Base-by-base conservation (phyloP, 1,140 invertebrate genomes). In the Trachymyrmex cornetzi region DNA sequence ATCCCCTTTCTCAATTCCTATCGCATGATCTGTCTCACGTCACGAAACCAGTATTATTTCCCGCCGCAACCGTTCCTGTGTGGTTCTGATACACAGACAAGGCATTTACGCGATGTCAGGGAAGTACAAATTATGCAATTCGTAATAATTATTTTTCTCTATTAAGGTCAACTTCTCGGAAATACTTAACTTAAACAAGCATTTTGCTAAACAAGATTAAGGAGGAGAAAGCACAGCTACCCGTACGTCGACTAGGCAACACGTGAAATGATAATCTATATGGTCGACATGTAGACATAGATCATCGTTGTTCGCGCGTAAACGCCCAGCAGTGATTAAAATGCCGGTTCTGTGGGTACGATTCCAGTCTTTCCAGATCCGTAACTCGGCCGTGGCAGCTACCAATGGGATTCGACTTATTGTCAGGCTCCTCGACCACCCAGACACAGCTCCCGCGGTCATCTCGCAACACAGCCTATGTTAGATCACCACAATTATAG, bases 361-460 rank as follows among this genome's bases (percentile, higher is more conserved):
- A 61, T 50, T 44, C 12, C 67, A 74, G 69, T 19, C 55, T 50
- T 48, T 61, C 69, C 30, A 69, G 77, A 22, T 2, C 30, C 79
- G 66, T 69, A 38, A 24, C 66, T 69, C 38, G 66, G 6, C 14
- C 66, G 38, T 16, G 66, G 6, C 22, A 27, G 44, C 38, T 50
- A 50, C 66, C 66, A 75, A 81, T 22, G 55, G 57, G 44, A 63
- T 55, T 67, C 64, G 57, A 82, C 55, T 84, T 74, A 84, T 84
- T 75, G 80, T 84, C 80, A 84, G 38, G 12, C 50, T 55, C 12
- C 30, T 69, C 79, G 91, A 91, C 90, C 90, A 92, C 91, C 91
- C 91, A 92, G 77, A 84, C 57, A 77, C 50, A 88, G 44, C 71
- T 77, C 64, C 77, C 72, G 88, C 81, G 82, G 84, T 88, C 75